Evolutionary conservation across 1,140 invertebrate species (phyloP).

Genomic region (Diplogasteroides magnus): DNA sequence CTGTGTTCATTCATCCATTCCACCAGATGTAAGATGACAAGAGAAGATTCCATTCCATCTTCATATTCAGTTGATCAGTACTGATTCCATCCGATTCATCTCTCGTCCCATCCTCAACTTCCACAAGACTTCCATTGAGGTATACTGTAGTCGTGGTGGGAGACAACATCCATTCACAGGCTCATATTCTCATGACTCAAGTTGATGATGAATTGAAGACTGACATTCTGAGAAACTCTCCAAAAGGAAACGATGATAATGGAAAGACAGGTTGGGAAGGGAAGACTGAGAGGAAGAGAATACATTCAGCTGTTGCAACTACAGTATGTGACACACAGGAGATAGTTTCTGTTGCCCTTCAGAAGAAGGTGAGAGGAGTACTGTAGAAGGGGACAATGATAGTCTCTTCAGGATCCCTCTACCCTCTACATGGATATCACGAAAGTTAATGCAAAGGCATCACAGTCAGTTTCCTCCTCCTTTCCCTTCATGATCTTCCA

Average conservation of each 20-base stretch:
- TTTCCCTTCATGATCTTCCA: too few relatives aligned
- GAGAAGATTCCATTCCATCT: too few relatives aligned
- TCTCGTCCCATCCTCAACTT: background rate
- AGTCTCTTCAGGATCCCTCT: too few relatives aligned
- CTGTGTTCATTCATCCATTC: background rate
- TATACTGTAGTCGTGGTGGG: too few relatives aligned
- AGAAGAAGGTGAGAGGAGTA: background rate
- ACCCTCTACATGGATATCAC: background rate
- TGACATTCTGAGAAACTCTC: background rate
- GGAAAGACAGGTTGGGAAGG: background rate
- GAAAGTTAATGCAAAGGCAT: background rate
- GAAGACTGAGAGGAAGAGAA: too few relatives aligned
- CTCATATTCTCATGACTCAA: background rate
- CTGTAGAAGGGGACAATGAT: background rate
- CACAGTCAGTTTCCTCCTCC: background rate
- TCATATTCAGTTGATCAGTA: too few relatives aligned
- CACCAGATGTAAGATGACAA: background rate
- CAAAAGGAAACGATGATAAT: background rate
- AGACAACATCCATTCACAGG: too few relatives aligned
- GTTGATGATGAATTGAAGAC: background rate
- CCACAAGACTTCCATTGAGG: background rate
- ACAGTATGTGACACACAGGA: too few relatives aligned
- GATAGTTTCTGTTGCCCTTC: background rate
- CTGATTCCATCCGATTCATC: too few relatives aligned
- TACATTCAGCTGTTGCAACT: too few relatives aligned